A percentile compares a stretch with the other conserved stretches of the same genome.
Conservation (phyloP, 2,113 vertebrate species). For the Amblyopsis rosae region DNA sequence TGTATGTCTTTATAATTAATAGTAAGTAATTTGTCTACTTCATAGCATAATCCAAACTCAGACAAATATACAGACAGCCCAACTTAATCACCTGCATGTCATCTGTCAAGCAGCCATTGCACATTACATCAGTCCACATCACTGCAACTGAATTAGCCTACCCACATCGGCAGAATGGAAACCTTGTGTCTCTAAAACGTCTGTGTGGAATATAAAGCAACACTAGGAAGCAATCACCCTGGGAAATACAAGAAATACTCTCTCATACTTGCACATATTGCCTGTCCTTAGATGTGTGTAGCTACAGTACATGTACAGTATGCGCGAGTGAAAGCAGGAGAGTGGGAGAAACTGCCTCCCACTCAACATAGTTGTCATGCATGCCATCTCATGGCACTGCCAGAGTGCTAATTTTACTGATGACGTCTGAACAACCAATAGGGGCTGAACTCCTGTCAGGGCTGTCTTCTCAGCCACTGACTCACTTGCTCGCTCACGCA, state of each 20-base stretch:
- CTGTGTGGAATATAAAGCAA: too few species aligned
- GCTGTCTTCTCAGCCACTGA: conserved; percentile 31
- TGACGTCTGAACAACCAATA: conserved; percentile 41
- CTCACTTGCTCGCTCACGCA: not conserved
- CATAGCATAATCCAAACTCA: not conserved
- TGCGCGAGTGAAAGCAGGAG: too few species aligned
- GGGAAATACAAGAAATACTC: too few species aligned
- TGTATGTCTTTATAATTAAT: not conserved
- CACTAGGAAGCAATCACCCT: too few species aligned
- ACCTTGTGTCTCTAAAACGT: too few species aligned
- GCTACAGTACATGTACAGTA: too few species aligned
- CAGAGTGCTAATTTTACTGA: conserved; percentile 47
- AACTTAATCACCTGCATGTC: not conserved
- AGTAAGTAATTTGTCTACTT: conserved; percentile 4
- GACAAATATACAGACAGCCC: not conserved
- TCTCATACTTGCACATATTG: too few species aligned
- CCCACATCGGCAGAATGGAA: too few species aligned
- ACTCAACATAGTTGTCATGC: conserved; percentile 51
- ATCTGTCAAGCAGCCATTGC: conserved; percentile 18
- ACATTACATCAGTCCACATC: conserved; percentile 17
- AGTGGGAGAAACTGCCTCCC: conserved; percentile 28
- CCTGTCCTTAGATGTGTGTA: too few species aligned
- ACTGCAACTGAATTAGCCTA: too few species aligned
- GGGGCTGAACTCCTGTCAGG: conserved; percentile 37
- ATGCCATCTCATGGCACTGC: conserved; percentile 19